These are phyloP conservation scores for Anguilla obscura DNA, from an alignment of 2,797 vertebrate species.

Conservation along the genomic window DNA sequence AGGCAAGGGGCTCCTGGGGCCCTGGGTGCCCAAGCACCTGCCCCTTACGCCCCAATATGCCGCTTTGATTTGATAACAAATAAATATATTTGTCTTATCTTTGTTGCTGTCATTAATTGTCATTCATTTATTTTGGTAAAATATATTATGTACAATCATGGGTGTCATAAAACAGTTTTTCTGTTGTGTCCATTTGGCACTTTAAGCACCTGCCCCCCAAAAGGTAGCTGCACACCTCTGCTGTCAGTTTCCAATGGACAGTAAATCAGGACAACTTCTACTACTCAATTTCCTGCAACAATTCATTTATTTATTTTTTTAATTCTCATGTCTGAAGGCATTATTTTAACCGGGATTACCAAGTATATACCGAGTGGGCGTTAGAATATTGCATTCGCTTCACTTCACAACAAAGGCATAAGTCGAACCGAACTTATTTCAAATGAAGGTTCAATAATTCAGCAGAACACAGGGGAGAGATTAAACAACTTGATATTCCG, in stretches of 20 bases:
- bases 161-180: too few relatives aligned
- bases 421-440: neutral
- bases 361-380: neutral
- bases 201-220: neutral
- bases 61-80: too few relatives aligned
- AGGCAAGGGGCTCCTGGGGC: too few relatives aligned
- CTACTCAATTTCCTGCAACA: neutral
- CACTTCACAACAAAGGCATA: slow-evolving; percentile 21
- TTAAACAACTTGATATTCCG: neutral
- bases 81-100: too few relatives aligned
- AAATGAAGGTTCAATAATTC: slow-evolving; percentile 22
- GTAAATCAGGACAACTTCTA: neutral
- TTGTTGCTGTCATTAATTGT: too few relatives aligned
- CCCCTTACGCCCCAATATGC: too few relatives aligned
- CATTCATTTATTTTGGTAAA: too few relatives aligned
- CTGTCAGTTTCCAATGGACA: neutral
- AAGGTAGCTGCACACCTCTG: neutral
- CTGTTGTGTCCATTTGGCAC: neutral
- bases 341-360: neutral
- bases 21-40: too few relatives aligned
- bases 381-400: slow-evolving; percentile 8
- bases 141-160: too few relatives aligned
- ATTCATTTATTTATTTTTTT: neutral
- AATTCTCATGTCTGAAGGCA: neutral
- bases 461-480: slow-evolving; percentile 12